phyloP scores from a whole-genome alignment of 2,797 vertebrate species.

The Brachyalestes nurse region DNA sequence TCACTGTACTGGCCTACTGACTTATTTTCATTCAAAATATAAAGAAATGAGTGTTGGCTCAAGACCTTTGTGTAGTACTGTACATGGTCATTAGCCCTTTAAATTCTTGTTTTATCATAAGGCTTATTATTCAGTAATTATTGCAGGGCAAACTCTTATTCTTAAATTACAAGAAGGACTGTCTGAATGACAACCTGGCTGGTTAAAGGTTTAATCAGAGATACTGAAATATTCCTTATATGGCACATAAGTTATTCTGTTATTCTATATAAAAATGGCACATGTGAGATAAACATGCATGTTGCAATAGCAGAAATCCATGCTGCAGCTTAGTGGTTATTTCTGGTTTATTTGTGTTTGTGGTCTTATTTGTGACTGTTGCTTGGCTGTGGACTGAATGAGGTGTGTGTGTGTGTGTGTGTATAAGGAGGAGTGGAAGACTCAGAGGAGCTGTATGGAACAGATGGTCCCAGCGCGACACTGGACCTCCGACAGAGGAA shows the following conservation, averaged over 20 bases:
- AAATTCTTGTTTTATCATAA: background rate
- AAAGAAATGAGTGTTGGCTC: no score
- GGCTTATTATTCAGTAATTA: background rate
- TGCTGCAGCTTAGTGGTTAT: conserved; percentile 11
- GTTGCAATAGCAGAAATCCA: background rate
- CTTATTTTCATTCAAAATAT: no score
- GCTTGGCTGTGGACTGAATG: conserved; percentile 52
- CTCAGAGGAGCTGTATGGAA: conserved; percentile 66
- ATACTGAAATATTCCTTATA: background rate
- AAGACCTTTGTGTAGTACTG: no score
- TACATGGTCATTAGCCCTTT: background rate
- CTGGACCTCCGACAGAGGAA: conserved; percentile 80
- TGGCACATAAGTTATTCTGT: background rate
- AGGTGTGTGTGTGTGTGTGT: conserved; percentile 49
- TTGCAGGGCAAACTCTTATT: no score
- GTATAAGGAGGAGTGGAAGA: conserved; percentile 69
- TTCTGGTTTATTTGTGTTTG: conserved; percentile 44
- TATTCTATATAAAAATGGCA: background rate
- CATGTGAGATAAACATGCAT: background rate
- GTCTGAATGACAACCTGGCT: no score
- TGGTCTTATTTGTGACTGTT: conserved; percentile 44
- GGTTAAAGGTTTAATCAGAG: background rate
- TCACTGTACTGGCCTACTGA: no score
- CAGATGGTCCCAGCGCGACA: conserved; percentile 84
- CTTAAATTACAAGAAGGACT: background rate